Evolutionary conservation across 64 coral and sea anemone genomes (phyloP), one percentile per base, ranked within the genome.

Genomic region (Porites lutea): DNA sequence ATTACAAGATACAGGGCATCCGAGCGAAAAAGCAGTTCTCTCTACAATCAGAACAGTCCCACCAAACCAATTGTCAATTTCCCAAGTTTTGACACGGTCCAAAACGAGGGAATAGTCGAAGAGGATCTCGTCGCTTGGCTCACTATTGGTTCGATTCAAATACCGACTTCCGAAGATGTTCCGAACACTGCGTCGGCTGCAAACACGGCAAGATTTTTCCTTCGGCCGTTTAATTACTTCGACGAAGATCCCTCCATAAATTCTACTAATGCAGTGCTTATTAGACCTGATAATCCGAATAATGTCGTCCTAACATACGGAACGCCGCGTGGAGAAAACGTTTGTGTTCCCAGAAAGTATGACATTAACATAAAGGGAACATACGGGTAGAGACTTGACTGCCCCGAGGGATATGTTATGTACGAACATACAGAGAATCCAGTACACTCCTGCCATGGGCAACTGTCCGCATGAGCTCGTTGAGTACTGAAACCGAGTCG

Each of bases 181-280:
- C 86, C 86, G 53, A 76, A 74, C 70, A 37, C 13, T 74, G 68
- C 86, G 12, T 59, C 69, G 69, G 22, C 86, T 43, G 71, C 86
- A 19, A 88, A 88, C 57, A 74, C 68, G 13, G 86, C 86, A 2
- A 59, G 86, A 53, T 74, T 88, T 48, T 88, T 88, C 60, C 86
- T 88, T 21, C 86, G 70, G 70, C 86, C 86, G n/a, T 88, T 88
- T 20, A 88, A 88, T 88, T 88, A 88, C 58, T 88, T 88, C 69
- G 52, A 88, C 72, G 70, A 52, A 74, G 86, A 58, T 22, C 86
- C 86, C 10, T 88, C 86, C 2, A 76, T 72, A 23, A 13, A 37
- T 74, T 88, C 86, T 11, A 72, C 52, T 58, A 18, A 88, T 48
- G 72, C 86, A 58, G 86, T 88, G 14, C 16, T 84, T 13, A 84